Base-by-base conservation (phyloP, 2,888 invertebrate species). In the Aricia artaxerxes region DNA sequence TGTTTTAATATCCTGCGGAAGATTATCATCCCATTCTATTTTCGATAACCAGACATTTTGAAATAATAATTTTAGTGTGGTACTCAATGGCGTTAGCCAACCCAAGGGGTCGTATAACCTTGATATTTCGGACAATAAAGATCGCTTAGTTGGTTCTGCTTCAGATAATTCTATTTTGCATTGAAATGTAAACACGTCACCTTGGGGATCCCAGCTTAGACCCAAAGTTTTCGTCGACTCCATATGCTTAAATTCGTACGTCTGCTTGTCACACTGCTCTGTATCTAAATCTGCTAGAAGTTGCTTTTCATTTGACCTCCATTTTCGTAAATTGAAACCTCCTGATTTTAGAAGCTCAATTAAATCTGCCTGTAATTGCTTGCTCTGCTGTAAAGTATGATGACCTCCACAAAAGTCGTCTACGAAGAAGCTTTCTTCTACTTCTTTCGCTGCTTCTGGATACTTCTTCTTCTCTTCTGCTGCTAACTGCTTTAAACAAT, bases 211-310 rank as follows among this genome's bases (percentile, higher is more conserved):
- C 80, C 80, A 81, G 2, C 64, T 35, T 7, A 80, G 49, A 4
- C 80, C 81, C n/a, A 81, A 78, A 5, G 81, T 79, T 79, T 81
- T 81, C 0, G 76, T 79, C 9, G 78, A 78, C 57, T 77, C 72
- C 13, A 77, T 7, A 24, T 77, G 44, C 61, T 75, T 73, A 69
- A 79, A 77, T 61, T 61, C 61, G 60, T 60, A 5, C 78, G 79
- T 60, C 24, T 24, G 24, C 24, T 24, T 24, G 24, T 24, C 24
- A 24, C 24, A 24, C 24, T 24, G 24, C 24, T 24, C 24, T 24
- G 24, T 24, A 24, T 24, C 24, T 24, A 24, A 24, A 24, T 24
- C 24, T 24, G 24, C 24, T 24, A 24, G 24, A 24, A 24, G 24
- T 24, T 24, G 24, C 24, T 24, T 24, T 24, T 24, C 24, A 24